Evolutionary conservation across 2,888 invertebrate genomes (phyloP).

Genomic region (Leucophenga montana): DNA sequence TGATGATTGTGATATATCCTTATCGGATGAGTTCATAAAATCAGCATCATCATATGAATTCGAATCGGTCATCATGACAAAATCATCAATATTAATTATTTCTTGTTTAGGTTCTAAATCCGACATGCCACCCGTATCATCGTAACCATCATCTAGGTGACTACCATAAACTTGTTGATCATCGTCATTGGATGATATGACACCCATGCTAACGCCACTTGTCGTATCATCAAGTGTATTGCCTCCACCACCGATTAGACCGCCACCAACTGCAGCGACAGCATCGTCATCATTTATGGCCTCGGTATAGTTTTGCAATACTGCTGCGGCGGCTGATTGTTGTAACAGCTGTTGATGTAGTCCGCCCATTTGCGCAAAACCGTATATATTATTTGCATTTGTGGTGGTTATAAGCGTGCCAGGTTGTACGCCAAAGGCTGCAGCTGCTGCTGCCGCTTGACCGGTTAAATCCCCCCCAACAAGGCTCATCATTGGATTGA

Average conservation of each 20-base stretch:
- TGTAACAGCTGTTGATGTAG: constrained; percentile 72
- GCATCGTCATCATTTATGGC: constrained; percentile 64
- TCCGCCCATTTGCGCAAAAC: constrained; percentile 70
- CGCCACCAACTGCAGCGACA: constrained; percentile 39
- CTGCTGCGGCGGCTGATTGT: constrained; percentile 68
- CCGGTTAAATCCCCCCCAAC: constrained; percentile 73
- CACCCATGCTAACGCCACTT: constrained; percentile 50
- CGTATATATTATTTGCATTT: constrained; percentile 69
- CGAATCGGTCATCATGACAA: constrained; percentile 72
- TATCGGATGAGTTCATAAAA: constrained; percentile 63
- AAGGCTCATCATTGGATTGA: constrained; percentile 74
- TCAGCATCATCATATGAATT: constrained; percentile 71
- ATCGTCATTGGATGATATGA: constrained; percentile 42
- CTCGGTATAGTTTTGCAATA: constrained; percentile 70
- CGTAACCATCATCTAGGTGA: constrained; percentile 64
- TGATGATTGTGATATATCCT: constrained; percentile 61
- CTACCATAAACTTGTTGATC: constrained; percentile 63
- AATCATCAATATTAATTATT: constrained; percentile 73
- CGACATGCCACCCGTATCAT: constrained; percentile 60
- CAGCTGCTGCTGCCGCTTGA: constrained; percentile 69
- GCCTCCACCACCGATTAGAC: constrained; percentile 37
- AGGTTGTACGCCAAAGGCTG: constrained; percentile 68
- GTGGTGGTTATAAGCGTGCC: constrained; percentile 63
- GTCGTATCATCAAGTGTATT: constrained; percentile 15
- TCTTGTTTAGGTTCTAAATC: constrained; percentile 69